phyloP scores from a whole-genome alignment of 2,797 vertebrate species.

The Hylomyscus alleni region DNA sequence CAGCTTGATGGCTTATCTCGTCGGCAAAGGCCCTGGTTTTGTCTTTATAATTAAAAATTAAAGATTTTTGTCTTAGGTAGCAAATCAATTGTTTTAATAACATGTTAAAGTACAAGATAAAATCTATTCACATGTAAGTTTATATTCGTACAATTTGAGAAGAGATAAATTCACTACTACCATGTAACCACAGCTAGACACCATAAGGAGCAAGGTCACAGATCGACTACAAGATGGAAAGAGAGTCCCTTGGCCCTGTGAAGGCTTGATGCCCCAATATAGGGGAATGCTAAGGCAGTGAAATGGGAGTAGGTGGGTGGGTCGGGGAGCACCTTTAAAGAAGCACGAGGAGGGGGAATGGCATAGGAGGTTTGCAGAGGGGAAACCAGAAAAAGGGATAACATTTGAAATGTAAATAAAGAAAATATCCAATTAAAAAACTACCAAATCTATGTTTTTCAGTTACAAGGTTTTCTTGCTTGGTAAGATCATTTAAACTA shows the following conservation, averaged over 20 bases:
- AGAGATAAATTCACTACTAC: background rate
- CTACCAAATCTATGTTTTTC: background rate
- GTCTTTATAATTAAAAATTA: background rate
- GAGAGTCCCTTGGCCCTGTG: no score
- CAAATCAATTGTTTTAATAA: background rate
- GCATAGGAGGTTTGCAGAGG: no score
- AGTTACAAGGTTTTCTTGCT: background rate
- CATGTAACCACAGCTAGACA: background rate
- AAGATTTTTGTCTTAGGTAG: background rate
- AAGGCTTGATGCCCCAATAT: no score
- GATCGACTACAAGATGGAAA: background rate
- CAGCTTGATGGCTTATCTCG: rapidly evolving
- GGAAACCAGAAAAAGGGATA: no score
- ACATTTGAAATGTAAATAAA: no score
- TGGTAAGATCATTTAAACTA: background rate
- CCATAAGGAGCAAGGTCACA: background rate
- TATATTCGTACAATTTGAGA: background rate
- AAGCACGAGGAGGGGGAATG: no score
- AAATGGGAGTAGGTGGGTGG: no score
- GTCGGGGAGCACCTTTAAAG: no score
- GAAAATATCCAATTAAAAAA: background rate
- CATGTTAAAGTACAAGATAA: background rate
- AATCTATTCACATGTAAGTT: background rate
- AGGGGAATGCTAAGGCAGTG: no score
- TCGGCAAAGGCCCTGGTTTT: no score